A percentile compares a stretch with the other conserved stretches of the same genome.
Evolutionary conservation across 1,140 invertebrate species (phyloP).

Genomic region (Bombyx mori): ASM3026992v2 NC_085112.1:6302501-6303000

Average conservation of each 20-base stretch:
- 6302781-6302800: slow-evolving; percentile 96
- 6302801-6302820: slow-evolving; percentile 70
- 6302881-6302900: slow-evolving; percentile 70
- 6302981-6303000: slow-evolving; percentile 45
- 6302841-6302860: slow-evolving; percentile 67
- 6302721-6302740: slow-evolving; percentile 70
- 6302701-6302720: slow-evolving; percentile 66
- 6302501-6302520: slow-evolving; percentile 73
- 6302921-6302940: slow-evolving; percentile 69
- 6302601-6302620: slow-evolving; percentile 61
- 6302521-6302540: slow-evolving; percentile 80
- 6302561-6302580: slow-evolving; percentile 57
- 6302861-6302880: slow-evolving; percentile 68
- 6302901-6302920: slow-evolving; percentile 71
- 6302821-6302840: slow-evolving; percentile 67
- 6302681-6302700: slow-evolving; percentile 75
- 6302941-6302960: slow-evolving; percentile 64
- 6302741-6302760: slow-evolving; percentile 81
- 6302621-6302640: slow-evolving; percentile 71
- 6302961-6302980: slow-evolving; percentile 60
- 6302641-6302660: slow-evolving; percentile 76
- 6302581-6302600: slow-evolving; percentile 72
- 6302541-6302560: slow-evolving; percentile 69
- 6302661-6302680: slow-evolving; percentile 76
- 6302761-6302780: slow-evolving; percentile 97